Percentiles rank a stretch among this genome's conserved stretches.
Evolutionary conservation across 2,113 vertebrate genomes (phyloP).

Genomic region (Zingel zingel): DNA sequence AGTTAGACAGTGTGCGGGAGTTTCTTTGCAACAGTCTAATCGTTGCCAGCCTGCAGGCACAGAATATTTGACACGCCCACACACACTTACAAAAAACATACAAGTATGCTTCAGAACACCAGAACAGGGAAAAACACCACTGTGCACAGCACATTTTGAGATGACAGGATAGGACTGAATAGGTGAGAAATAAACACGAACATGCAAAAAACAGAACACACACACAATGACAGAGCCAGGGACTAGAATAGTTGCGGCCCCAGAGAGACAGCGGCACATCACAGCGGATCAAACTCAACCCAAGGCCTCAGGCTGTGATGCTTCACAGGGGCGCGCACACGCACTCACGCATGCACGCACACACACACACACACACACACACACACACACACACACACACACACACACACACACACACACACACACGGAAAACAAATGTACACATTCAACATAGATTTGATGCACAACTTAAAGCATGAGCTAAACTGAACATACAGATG

Average conservation of each 20-base stretch:
- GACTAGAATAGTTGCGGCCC: constrained; percentile 41
- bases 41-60: constrained; percentile 6
- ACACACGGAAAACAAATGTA: neutral
- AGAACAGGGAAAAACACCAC: neutral
- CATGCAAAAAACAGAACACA: neutral
- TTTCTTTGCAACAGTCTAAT: neutral
- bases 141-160: neutral
- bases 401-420: neutral
- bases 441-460: neutral
- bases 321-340: neutral
- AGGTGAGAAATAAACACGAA: constrained; percentile 28
- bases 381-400: neutral
- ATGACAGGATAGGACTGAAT: neutral
- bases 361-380: neutral
- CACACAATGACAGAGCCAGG: neutral
- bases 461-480: neutral
- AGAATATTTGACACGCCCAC: constrained; percentile 19
- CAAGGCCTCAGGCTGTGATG: constrained; percentile 5
- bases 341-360: neutral
- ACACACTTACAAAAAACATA: constrained; percentile 1
- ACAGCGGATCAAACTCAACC: constrained; percentile 57
- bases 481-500: neutral
- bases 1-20: too few relatives aligned
- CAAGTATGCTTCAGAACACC: constrained; percentile 14
- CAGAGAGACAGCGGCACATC: constrained; percentile 50